phyloP scores from a whole-genome alignment of 2,113 vertebrate genomes.

The Psittacula cyanocephala region DNA sequence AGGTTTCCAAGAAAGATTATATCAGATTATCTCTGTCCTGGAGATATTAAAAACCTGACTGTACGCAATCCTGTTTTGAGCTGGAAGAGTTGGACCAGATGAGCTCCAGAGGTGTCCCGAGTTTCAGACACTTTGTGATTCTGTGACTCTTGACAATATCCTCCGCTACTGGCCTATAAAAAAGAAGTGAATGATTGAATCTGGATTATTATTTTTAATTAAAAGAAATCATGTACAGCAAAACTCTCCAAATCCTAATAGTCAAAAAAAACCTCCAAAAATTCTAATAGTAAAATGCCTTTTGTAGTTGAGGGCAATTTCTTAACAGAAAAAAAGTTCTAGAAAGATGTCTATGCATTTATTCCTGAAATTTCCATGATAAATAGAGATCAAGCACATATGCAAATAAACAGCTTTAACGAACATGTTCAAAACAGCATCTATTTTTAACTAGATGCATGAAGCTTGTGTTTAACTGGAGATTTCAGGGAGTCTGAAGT shows the following conservation, averaged over 20 bases:
- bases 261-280: not conserved
- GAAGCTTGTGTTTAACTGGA: not conserved
- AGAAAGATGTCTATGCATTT: not conserved
- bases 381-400: conserved; percentile 38
- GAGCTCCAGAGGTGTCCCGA: not conserved
- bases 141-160: not conserved
- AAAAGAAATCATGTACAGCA: conserved; percentile 24
- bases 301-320: conserved; percentile 34
- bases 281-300: conserved; percentile 45
- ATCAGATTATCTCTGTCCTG: not conserved
- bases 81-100: not conserved
- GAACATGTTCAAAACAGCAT: not conserved
- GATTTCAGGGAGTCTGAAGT: not conserved
- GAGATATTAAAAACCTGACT: not conserved
- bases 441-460: not conserved
- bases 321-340: not conserved
- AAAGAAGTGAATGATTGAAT: conserved; percentile 3
- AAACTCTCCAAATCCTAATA: not conserved
- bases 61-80: not conserved
- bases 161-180: conserved; percentile 32
- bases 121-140: not conserved
- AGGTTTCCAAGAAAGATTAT: not conserved
- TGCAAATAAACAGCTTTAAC: conserved; percentile 58
- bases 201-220: not conserved
- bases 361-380: conserved; percentile 29